phyloP scores from a whole-genome alignment of 2,888 invertebrate genomes.

The Ypsolopha scabrella region DNA sequence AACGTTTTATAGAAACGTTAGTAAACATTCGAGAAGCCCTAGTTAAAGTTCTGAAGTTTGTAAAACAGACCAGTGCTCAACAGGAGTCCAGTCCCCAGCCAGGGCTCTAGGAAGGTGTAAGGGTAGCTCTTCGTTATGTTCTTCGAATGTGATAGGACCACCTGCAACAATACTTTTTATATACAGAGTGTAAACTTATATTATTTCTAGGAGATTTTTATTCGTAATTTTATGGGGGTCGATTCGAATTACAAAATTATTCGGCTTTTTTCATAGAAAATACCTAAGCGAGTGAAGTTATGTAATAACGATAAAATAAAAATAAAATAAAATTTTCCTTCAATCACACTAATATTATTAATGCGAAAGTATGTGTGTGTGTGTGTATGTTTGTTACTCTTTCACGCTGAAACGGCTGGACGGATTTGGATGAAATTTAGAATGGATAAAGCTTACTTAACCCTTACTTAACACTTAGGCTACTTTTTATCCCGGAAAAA shows the following conservation, averaged over 20 bases:
- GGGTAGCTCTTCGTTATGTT: conserved; percentile 64
- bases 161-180: conserved; percentile 22
- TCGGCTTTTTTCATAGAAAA: neutral
- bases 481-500: too few relatives aligned
- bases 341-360: too few relatives aligned
- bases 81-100: conserved; percentile 65
- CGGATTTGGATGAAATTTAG: too few relatives aligned
- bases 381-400: too few relatives aligned
- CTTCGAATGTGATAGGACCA: conserved; percentile 59
- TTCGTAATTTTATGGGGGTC: neutral
- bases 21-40: too few relatives aligned
- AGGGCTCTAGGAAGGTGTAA: conserved; percentile 56
- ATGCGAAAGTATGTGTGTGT: too few relatives aligned
- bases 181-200: conserved; percentile 4
- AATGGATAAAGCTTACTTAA: too few relatives aligned
- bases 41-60: neutral
- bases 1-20: too few relatives aligned
- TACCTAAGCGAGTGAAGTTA: neutral
- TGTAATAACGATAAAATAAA: neutral
- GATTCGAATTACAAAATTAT: neutral
- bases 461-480: too few relatives aligned
- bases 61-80: conserved; percentile 39
- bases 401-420: too few relatives aligned
- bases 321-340: too few relatives aligned
- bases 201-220: neutral